These are phyloP conservation scores for Clarias magur DNA, from an alignment of 2,113 vertebrate genomes.

Conservation along the genomic window DNA sequence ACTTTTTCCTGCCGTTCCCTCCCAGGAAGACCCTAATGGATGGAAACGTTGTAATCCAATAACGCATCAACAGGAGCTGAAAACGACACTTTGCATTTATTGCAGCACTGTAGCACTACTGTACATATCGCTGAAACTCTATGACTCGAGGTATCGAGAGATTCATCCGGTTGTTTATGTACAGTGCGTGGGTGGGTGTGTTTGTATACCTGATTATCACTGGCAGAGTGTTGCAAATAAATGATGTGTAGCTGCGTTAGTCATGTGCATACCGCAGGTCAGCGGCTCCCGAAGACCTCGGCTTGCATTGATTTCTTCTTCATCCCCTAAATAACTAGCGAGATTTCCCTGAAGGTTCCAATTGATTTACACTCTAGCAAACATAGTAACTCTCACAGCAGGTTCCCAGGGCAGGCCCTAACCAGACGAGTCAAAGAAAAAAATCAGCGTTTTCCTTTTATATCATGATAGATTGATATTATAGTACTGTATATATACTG, in stretches of 20 bases:
- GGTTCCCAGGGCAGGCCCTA: neutral
- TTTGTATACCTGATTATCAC: neutral
- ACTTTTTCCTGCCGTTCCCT: slow-evolving; percentile 6
- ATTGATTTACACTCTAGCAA: slow-evolving; percentile 2
- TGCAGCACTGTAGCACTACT: slow-evolving; percentile 42
- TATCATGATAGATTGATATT: neutral
- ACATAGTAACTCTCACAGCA: slow-evolving; percentile 14
- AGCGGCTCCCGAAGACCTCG: slow-evolving; percentile 19
- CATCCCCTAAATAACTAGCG: slow-evolving; percentile 37
- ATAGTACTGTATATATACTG: neutral
- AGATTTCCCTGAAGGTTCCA: slow-evolving; percentile 42
- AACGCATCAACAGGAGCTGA: slow-evolving; percentile 6
- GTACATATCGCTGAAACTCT: slow-evolving; percentile 42
- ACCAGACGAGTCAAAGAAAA: neutral
- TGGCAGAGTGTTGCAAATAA: slow-evolving; percentile 14
- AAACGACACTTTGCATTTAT: slow-evolving; percentile 36
- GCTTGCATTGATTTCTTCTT: slow-evolving; percentile 35
- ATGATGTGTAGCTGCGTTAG: slow-evolving; percentile 35
- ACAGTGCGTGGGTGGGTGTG: neutral
- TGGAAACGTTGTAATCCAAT: slow-evolving; percentile 41
- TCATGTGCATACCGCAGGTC: neutral
- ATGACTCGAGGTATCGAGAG: neutral
- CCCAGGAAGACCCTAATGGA: slow-evolving; percentile 38
- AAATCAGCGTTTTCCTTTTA: neutral
- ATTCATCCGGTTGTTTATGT: slow-evolving; percentile 24